Conservation (phyloP, 1,140 invertebrate genomes). For the Drosophila rufa region DNA sequence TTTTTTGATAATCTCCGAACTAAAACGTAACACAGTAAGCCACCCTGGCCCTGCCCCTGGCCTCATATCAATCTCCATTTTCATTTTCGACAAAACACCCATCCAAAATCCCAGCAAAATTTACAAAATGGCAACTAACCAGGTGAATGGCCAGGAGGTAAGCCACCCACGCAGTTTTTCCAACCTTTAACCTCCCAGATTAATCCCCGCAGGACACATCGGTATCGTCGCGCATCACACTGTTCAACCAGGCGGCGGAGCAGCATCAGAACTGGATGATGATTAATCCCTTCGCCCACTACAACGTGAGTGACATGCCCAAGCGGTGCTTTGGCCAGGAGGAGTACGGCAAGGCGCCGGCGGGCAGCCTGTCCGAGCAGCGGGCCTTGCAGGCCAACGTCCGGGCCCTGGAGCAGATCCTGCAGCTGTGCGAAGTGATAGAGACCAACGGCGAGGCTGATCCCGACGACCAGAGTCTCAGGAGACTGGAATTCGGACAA, state of each 20-base stretch:
- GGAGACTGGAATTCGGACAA: constrained; percentile 34
- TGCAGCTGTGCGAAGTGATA: constrained; percentile 60
- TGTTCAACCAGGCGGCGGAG: constrained; percentile 61
- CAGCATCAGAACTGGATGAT: constrained; percentile 62
- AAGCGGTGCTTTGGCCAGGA: constrained; percentile 40
- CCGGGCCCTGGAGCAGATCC: constrained; percentile 55
- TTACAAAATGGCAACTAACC: constrained; percentile 21
- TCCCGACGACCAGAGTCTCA: background rate
- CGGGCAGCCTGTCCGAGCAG: constrained; percentile 59
- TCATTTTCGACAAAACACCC: constrained; percentile 6
- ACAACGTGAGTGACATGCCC: constrained; percentile 58
- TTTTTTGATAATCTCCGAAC: no score
- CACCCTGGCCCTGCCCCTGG: background rate
- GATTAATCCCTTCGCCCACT: constrained; percentile 65
- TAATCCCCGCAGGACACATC: constrained; percentile 28
- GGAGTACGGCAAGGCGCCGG: constrained; percentile 50
- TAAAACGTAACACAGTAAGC: background rate
- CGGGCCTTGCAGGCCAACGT: constrained; percentile 46
- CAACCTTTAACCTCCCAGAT: background rate
- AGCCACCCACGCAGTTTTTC: background rate
- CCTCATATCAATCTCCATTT: background rate
- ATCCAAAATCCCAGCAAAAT: constrained; percentile 3
- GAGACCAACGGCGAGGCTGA: constrained; percentile 2
- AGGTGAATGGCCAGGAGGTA: background rate
- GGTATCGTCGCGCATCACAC: constrained; percentile 58